Percentiles rank a stretch among this genome's conserved stretches.
phyloP scores from a whole-genome alignment of 2,113 vertebrate species.

The Hymenochirus boettgeri region DNA sequence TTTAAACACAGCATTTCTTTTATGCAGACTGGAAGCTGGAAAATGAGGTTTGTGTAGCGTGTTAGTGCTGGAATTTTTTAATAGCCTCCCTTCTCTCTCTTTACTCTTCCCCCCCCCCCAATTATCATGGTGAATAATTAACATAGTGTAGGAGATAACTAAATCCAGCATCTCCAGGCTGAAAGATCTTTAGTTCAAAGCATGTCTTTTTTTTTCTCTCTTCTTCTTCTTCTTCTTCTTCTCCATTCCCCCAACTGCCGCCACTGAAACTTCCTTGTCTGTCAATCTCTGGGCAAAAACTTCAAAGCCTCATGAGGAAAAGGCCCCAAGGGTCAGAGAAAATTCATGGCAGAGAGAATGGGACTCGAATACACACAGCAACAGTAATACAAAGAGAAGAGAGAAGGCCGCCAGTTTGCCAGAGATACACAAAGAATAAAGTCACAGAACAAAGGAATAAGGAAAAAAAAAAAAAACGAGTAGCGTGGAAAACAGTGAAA shows the following conservation, averaged over 20 bases:
- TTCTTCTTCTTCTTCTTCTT: conserved; percentile 46
- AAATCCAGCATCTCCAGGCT: conserved; percentile 64
- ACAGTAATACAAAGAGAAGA: conserved; percentile 47
- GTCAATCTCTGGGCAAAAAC: conserved; percentile 78
- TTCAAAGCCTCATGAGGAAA: conserved; percentile 78
- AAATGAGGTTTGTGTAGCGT: conserved; percentile 53
- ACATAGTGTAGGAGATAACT: conserved; percentile 66
- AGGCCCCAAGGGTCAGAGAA: conserved; percentile 68
- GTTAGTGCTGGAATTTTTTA: conserved; percentile 59
- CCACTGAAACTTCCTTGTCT: conserved; percentile 74
- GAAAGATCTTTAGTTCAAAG: conserved; percentile 69
- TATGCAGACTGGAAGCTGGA: conserved; percentile 57
- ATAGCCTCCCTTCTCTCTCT: conserved; percentile 54
- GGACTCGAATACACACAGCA: conserved; percentile 52
- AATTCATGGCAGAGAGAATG: conserved; percentile 66
- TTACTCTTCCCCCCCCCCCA: conserved; percentile 46
- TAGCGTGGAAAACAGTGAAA: neutral
- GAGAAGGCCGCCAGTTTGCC: conserved; percentile 47
- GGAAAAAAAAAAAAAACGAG: neutral
- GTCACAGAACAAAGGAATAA: conserved; percentile 18
- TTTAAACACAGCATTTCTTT: conserved; percentile 62
- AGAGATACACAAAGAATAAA: conserved; percentile 25
- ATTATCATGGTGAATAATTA: conserved; percentile 61
- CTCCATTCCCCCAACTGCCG: conserved; percentile 67
- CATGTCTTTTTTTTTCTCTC: conserved; percentile 51